Conservation (phyloP, 2,113 vertebrate genomes). For the Elephas maximus region DNA sequence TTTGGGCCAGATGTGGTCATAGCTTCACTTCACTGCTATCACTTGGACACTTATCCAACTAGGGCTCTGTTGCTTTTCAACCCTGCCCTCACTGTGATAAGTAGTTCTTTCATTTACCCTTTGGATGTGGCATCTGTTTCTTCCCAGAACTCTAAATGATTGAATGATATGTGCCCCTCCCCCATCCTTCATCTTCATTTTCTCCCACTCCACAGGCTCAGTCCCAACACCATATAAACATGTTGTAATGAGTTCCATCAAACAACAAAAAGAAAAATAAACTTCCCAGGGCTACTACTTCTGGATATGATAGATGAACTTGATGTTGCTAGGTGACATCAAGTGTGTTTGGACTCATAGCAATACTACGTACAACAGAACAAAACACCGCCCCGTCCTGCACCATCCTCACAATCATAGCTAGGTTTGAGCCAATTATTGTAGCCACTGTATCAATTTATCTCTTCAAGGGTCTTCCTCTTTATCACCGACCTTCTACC, state of each 20-base stretch:
- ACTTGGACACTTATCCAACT: neutral
- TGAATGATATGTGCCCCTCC: neutral
- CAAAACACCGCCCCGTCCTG: too few relatives aligned
- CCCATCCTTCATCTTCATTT: neutral
- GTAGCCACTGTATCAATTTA: too few relatives aligned
- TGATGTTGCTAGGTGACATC: too few relatives aligned
- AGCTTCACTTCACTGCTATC: neutral
- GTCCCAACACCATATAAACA: neutral
- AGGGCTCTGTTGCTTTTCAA: neutral
- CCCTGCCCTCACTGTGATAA: neutral
- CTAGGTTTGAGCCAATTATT: too few relatives aligned
- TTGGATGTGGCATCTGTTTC: neutral
- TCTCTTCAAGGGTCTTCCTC: too few relatives aligned
- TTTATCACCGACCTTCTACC: too few relatives aligned
- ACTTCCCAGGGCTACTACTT: neutral
- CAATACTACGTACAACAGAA: too few relatives aligned
- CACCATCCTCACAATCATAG: too few relatives aligned
- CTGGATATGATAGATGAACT: neutral
- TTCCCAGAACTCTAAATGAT: neutral
- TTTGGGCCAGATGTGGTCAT: neutral
- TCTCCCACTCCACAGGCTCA: neutral
- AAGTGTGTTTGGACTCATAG: too few relatives aligned
- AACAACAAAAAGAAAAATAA: neutral
- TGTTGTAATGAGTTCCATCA: neutral
- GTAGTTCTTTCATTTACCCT: neutral